Conservation (phyloP, 2,113 vertebrate species). For the Podarcis muralis region DNA sequence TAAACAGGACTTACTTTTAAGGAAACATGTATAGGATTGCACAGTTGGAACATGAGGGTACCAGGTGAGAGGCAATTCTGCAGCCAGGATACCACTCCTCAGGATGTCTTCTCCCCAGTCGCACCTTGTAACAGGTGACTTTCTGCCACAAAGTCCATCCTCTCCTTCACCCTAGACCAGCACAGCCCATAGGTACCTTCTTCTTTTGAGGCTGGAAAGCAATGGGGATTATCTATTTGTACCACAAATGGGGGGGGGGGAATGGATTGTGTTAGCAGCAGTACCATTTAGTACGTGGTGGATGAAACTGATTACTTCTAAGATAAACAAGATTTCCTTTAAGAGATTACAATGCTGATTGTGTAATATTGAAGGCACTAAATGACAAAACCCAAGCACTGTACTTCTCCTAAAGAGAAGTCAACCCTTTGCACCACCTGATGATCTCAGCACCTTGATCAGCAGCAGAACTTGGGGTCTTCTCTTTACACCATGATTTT, state of each 20-base stretch:
- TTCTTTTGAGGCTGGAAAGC: not conserved
- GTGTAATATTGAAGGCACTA: no score
- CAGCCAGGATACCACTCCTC: not conserved
- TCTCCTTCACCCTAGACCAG: not conserved
- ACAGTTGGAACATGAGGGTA: no score
- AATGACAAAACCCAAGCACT: not conserved
- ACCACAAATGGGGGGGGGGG: not conserved
- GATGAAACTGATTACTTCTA: not conserved
- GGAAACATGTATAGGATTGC: no score
- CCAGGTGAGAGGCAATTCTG: no score
- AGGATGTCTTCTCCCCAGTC: not conserved
- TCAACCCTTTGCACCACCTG: not conserved
- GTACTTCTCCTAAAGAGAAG: not conserved
- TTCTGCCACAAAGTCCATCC: not conserved
- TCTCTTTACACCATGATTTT: not conserved
- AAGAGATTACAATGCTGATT: no score
- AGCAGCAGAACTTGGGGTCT: not conserved
- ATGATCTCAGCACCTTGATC: not conserved
- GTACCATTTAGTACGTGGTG: not conserved
- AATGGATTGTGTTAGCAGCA: not conserved
- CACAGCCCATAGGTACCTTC: not conserved
- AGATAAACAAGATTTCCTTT: not conserved
- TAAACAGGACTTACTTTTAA: no score
- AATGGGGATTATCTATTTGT: not conserved
- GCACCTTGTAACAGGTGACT: constrained; percentile 13